Evolutionary conservation across 1,140 invertebrate genomes (phyloP), one percentile per base, ranked within the genome.

Genomic region (Octopus sinensis): DNA sequence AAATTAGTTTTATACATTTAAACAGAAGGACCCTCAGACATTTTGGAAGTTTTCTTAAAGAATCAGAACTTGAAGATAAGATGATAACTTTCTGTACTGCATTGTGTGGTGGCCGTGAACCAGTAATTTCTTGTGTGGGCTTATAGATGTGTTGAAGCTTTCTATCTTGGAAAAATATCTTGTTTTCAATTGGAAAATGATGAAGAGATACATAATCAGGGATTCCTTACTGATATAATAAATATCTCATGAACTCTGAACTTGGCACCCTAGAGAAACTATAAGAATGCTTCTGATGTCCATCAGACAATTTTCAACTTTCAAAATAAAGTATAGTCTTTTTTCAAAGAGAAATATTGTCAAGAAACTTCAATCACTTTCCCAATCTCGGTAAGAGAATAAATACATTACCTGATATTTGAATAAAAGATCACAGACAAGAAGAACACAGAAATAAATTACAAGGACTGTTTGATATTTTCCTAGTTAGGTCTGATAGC

Each of bases 261-360:
- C 62, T 68, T 68, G 62, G 62, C 62, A 68, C 62, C n/a, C 62
- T n/a, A n/a, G 62, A 12, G 12, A n/a, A n/a, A n/a, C 12, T 13
- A 13, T 12, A n/a, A n/a, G 62, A n/a, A 68, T 12, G n/a, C 62
- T 13, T 13, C 12, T 13, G 12, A 13, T 68, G 12, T 68, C 62
- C 62, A n/a, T 68, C 62, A n/a, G 62, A 68, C 62, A 68, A n/a
- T 68, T 68, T 68, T n/a, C 62, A 68, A n/a, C 62, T n/a, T 68
- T n/a, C 62, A 68, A n/a, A 68, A 68, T 68, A 68, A 68, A 68
- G n/a, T 68, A 68, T 43, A 68, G n/a, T 1, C 62, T 68, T 68
- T 68, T 68, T 68, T 12, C 62, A 68, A 68, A 68, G n/a, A 68
- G 62, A 68, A 12, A 68, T 68, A 68, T n/a, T 68, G 62, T 68